These are phyloP conservation scores for Ypsolopha sequella DNA, from an alignment of 2,888 invertebrate genomes.

Conservation along the genomic window DNA sequence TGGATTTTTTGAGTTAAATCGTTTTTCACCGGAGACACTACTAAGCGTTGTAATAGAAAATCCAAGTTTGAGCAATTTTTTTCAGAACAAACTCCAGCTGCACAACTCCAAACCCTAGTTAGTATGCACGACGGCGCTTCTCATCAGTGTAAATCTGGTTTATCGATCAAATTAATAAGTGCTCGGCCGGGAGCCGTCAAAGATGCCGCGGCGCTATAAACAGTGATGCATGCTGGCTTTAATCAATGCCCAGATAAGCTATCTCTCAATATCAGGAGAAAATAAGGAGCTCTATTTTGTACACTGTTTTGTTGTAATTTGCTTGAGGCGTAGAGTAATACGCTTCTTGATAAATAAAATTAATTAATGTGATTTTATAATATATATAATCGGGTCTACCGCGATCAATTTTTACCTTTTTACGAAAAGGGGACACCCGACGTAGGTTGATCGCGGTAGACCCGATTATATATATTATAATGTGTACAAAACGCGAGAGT, in stretches of 20 bases:
- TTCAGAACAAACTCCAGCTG: no score
- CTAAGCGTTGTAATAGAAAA: no score
- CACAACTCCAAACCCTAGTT: conserved; percentile 12
- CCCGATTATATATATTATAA: no score
- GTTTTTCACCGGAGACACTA: no score
- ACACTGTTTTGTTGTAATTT: background rate
- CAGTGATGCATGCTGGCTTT: conserved; percentile 20
- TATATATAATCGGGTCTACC: background rate
- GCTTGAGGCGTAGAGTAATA: background rate
- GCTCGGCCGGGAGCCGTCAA: conserved; percentile 18
- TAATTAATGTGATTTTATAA: background rate
- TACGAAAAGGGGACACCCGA: no score
- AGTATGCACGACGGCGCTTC: conserved; percentile 36
- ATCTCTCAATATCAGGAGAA: conserved; percentile 9
- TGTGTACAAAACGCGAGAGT: no score
- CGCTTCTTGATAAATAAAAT: background rate
- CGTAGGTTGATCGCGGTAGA: no score
- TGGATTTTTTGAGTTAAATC: no score
- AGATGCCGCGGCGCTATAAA: conserved; percentile 21
- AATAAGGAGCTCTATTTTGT: background rate
- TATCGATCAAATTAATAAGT: conserved; percentile 30
- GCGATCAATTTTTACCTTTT: background rate
- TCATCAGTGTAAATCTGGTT: conserved; percentile 42
- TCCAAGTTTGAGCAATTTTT: no score
- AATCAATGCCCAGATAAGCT: conserved; percentile 30